These are phyloP conservation scores for Lagopus muta DNA, from an alignment of 2,113 vertebrate genomes.

Conservation along the genomic window DNA sequence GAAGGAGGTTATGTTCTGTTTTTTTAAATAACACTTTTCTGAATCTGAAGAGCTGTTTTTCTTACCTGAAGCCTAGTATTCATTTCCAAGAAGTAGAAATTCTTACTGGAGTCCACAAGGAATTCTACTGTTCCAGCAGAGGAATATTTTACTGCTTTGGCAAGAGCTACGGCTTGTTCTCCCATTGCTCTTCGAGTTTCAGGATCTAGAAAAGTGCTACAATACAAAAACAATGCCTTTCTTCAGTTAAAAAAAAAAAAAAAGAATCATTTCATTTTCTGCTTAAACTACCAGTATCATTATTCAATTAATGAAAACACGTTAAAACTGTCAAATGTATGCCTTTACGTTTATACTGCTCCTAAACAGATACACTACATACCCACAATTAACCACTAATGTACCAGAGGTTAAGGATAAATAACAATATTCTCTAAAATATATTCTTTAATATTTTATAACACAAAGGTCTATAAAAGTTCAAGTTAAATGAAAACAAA, in stretches of 20 bases:
- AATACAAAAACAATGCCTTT: constrained; percentile 19
- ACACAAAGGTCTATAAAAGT: neutral
- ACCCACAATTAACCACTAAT: neutral
- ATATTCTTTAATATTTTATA: neutral
- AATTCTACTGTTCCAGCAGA: constrained; percentile 99
- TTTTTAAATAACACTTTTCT: constrained; percentile 48
- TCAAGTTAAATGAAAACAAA: neutral
- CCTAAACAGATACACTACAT: neutral
- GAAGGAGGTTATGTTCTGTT: constrained; percentile 19
- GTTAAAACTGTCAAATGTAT: neutral
- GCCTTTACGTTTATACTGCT: neutral
- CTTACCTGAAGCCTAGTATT: constrained; percentile 97
- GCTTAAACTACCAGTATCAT: neutral
- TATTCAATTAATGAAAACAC: neutral
- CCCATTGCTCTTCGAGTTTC: constrained; percentile 91
- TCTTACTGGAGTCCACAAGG: constrained; percentile 93
- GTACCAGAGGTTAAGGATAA: neutral
- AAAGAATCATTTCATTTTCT: neutral
- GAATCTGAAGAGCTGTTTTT: constrained; percentile 37
- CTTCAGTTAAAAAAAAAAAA: neutral
- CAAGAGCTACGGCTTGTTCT: constrained; percentile 95
- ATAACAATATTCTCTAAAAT: neutral
- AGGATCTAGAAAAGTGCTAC: constrained; percentile 91
- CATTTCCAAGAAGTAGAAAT: constrained; percentile 99
- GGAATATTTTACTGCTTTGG: constrained; percentile 93